Percentiles rank a stretch among this genome's conserved stretches.
Evolutionary conservation across 2,888 invertebrate species (phyloP).

Genomic region (Noctua pronuba): DNA sequence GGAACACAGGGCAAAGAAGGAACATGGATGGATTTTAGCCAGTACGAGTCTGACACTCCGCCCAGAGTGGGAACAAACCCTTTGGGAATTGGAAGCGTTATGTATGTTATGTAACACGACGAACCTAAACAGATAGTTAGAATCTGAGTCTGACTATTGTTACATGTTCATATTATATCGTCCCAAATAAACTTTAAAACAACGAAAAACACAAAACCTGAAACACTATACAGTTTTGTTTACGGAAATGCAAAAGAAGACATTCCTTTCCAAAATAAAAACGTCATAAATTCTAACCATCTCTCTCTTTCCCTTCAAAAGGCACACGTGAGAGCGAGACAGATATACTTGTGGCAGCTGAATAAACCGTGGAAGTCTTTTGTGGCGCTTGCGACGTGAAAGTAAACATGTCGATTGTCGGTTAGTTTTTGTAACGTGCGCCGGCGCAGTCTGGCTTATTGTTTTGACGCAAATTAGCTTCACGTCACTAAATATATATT

Average conservation of each 20-base stretch:
- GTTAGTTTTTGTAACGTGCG: slow-evolving; percentile 61
- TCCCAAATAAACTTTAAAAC: slow-evolving; percentile 18
- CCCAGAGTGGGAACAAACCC: too few species aligned
- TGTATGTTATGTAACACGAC: not conserved
- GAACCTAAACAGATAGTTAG: not conserved
- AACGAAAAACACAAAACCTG: slow-evolving; percentile 8
- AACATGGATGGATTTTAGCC: too few species aligned
- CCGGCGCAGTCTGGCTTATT: slow-evolving; percentile 59
- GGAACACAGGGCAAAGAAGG: too few species aligned
- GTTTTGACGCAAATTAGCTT: slow-evolving; percentile 67
- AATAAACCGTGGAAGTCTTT: slow-evolving; percentile 63
- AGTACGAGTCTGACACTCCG: too few species aligned
- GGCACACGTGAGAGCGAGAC: slow-evolving; percentile 28
- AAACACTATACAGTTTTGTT: slow-evolving; percentile 37
- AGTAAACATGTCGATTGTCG: slow-evolving; percentile 65
- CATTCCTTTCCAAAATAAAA: slow-evolving; percentile 51
- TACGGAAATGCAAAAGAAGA: slow-evolving; percentile 59
- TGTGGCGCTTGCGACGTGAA: slow-evolving; percentile 59
- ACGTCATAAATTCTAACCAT: slow-evolving; percentile 22
- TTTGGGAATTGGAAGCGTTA: too few species aligned
- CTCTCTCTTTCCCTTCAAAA: slow-evolving; percentile 30
- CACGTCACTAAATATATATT: slow-evolving; percentile 38
- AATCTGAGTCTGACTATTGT: not conserved
- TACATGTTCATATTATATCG: not conserved
- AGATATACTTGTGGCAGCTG: slow-evolving; percentile 58